These are phyloP conservation scores for Chromobotia macracanthus DNA, from an alignment of 2,797 vertebrate genomes.

Conservation along the genomic window DNA sequence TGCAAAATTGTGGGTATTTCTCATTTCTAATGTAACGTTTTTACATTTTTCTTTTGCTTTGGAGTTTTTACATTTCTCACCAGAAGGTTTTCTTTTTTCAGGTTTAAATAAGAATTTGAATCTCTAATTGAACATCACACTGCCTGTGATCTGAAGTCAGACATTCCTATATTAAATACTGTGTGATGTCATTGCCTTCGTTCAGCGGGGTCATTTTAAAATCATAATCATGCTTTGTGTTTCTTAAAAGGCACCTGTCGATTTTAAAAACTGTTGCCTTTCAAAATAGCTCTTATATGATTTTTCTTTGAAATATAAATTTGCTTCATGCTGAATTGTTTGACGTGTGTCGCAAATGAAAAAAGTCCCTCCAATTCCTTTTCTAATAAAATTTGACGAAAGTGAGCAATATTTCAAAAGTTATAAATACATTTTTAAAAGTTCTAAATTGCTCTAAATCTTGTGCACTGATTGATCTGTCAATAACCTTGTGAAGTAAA, in stretches of 20 bases:
- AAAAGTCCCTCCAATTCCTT: neutral
- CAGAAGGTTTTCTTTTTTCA: neutral
- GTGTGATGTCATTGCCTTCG: neutral
- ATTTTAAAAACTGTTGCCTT: neutral
- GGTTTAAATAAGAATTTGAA: neutral
- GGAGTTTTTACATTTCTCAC: too few species aligned
- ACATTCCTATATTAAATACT: neutral
- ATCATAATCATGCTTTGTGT: neutral
- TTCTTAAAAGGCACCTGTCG: neutral
- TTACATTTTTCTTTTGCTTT: too few species aligned
- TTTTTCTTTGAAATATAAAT: neutral
- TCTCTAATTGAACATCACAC: neutral
- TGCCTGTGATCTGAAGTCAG: neutral
- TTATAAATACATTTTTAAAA: neutral
- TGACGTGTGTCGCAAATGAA: neutral
- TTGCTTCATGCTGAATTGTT: neutral
- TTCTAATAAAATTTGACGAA: neutral
- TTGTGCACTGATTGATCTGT: neutral
- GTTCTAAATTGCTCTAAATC: neutral
- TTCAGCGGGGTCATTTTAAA: slow-evolving; percentile 9
- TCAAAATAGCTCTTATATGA: neutral
- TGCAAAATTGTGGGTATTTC: neutral
- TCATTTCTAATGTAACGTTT: neutral
- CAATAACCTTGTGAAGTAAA: neutral
- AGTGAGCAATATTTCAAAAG: neutral